Conservation (phyloP, 2,113 vertebrate genomes). For the Trichechus manatus region DNA sequence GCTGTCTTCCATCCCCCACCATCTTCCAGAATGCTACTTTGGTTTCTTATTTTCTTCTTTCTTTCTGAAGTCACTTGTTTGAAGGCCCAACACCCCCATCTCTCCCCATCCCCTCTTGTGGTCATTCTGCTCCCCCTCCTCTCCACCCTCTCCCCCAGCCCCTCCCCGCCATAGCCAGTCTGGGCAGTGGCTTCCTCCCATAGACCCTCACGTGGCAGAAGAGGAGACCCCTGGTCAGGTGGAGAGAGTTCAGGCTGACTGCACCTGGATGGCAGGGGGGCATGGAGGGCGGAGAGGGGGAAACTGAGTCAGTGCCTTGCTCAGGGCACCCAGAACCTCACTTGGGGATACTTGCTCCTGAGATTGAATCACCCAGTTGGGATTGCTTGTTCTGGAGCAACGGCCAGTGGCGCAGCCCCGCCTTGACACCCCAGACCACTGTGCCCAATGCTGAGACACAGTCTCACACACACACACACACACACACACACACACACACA, state of each 20-base stretch:
- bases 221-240: background rate
- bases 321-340: background rate
- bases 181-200: background rate
- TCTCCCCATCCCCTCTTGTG: background rate
- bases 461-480: too few species aligned
- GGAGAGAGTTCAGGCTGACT: background rate
- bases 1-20: accelerated
- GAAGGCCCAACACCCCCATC: background rate
- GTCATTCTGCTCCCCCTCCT: too few species aligned
- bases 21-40: accelerated
- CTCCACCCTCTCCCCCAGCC: accelerated
- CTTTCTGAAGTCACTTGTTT: background rate
- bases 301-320: background rate
- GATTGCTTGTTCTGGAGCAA: background rate
- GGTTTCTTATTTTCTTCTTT: background rate
- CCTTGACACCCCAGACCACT: background rate
- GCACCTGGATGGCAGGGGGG: background rate
- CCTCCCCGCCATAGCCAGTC: accelerated
- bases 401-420: accelerated
- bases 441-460: background rate
- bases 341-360: accelerated
- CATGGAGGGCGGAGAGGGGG: accelerated
- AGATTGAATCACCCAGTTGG: accelerated
- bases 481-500: too few species aligned
- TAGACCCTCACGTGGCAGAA: background rate